Evolutionary conservation across 92 coral and sea anemone species (phyloP), one percentile per base, ranked within the genome.

Genomic region (Ricordea florida): DNA sequence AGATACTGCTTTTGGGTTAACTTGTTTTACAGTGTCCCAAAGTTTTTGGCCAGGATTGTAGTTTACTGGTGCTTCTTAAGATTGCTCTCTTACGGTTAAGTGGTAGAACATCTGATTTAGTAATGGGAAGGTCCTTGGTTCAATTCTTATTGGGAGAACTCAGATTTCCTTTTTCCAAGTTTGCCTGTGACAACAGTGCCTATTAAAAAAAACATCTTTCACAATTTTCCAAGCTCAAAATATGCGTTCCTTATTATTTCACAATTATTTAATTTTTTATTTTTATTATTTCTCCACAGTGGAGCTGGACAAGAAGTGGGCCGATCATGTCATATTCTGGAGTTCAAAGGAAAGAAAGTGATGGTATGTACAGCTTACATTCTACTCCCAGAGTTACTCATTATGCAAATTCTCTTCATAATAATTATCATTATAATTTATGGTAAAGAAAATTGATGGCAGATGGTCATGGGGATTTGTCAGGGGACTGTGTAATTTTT

Each of bases 281-380:
- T 6, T 1, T 2, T 21, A 5, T 10, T 21, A 13, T 36, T 24
- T 2, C 23, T 6, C 3, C 66, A 27, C 32, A 42, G 98, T 31
- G 98, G 98, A 38, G 81, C 98, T 46, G 98, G 98, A 20, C 98
- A 94, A 35, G 97, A 91, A 59, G 98, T 94, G 14, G 97, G 98
- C 9, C 76, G 97, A 34, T 91, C 98, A 78, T 94, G 98, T 53
- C 98, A 94, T 60, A 84, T 94, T 42, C 65, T 94, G 66, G 98
- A 94, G 59, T 94, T 94, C 83, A 94, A 94, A 79, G 98, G 97
- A 43, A 94, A 94, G 73, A 94, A 94, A 84, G 97, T 94, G 38
- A 69, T 94, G 89, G 98, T 94, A 65, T 46, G 88, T 66, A 5
- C 2, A n/a, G n/a, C n/a, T n/a, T n/a, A n/a, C n/a, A n/a, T n/a